Evolutionary conservation across 1,140 invertebrate genomes (phyloP).

Genomic region (Philopotamus ludificatus): DNA sequence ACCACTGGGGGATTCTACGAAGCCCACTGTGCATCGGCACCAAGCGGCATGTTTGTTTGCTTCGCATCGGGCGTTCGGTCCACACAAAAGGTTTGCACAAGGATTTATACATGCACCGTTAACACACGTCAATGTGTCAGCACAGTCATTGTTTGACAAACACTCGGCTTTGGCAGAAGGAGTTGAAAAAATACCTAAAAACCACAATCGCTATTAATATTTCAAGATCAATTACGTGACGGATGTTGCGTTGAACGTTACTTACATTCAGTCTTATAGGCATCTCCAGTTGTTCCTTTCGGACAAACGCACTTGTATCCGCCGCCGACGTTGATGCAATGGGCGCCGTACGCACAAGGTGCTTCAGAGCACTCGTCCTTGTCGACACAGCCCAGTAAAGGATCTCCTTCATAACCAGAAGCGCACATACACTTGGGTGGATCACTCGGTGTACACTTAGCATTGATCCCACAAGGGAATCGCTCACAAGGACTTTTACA

Average conservation of each 20-base stretch:
- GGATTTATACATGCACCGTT: conserved; percentile 78
- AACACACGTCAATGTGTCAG: conserved; percentile 73
- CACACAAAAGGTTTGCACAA: conserved; percentile 75
- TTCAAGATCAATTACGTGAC: not conserved
- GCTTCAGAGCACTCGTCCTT: conserved; percentile 77
- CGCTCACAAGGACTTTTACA: conserved; percentile 88
- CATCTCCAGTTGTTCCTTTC: conserved; percentile 76
- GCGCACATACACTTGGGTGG: conserved; percentile 86
- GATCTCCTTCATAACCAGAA: conserved; percentile 80
- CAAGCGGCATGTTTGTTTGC: conserved; percentile 84
- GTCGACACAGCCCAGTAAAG: conserved; percentile 77
- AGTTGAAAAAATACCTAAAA: conserved; percentile 42
- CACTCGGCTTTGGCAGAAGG: conserved; percentile 63
- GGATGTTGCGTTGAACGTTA: conserved; percentile 30
- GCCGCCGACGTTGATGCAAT: conserved; percentile 83
- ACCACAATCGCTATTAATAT: conserved; percentile 18
- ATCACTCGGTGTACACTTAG: conserved; percentile 86
- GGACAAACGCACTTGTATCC: conserved; percentile 83
- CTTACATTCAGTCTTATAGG: conserved; percentile 79
- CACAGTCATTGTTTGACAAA: conserved; percentile 71
- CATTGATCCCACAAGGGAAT: conserved; percentile 88
- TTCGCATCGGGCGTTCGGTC: conserved; percentile 82
- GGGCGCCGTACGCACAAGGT: conserved; percentile 81
- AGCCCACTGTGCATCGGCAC: conserved; percentile 84
- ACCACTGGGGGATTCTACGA: conserved; percentile 69